These are phyloP conservation scores for cattle (Bos taurus) DNA, from an alignment of 2,113 vertebrate species.

Conservation along the genomic window DNA sequence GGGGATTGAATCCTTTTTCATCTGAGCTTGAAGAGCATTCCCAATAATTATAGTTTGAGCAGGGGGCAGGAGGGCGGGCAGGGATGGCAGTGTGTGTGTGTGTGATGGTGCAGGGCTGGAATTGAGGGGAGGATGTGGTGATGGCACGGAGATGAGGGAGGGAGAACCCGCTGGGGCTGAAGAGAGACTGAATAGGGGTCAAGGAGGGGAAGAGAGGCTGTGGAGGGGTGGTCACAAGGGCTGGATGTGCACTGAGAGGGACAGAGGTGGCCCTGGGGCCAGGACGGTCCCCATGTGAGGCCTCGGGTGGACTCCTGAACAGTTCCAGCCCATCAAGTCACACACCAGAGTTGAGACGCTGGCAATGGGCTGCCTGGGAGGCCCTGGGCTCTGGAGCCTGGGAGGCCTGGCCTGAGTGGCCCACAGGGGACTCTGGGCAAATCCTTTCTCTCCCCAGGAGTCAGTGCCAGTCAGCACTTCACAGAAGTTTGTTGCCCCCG, in stretches of 20 bases:
- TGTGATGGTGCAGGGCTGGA: neutral
- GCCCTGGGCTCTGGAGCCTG: neutral
- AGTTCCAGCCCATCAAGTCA: neutral
- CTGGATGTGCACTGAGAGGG: neutral
- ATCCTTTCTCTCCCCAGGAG: neutral
- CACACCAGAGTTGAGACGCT: neutral
- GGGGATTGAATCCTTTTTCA: neutral
- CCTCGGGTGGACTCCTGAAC: neutral
- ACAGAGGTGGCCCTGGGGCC: too few relatives aligned
- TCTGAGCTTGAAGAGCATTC: neutral
- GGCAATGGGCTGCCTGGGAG: neutral
- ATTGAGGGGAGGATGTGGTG: neutral
- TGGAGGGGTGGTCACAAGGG: accelerated
- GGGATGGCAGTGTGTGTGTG: neutral
- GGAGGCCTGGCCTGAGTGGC: neutral
- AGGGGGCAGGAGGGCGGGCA: neutral
- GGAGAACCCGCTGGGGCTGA: neutral
- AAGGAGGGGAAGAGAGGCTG: neutral
- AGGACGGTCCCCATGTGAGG: neutral
- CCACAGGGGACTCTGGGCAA: neutral
- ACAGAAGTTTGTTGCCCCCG: accelerated
- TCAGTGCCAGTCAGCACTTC: neutral
- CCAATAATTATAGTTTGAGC: neutral
- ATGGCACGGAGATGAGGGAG: neutral
- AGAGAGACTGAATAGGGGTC: neutral